Base-by-base conservation (phyloP, 1,140 invertebrate species). In the Rhyacophila brunnea region DNA sequence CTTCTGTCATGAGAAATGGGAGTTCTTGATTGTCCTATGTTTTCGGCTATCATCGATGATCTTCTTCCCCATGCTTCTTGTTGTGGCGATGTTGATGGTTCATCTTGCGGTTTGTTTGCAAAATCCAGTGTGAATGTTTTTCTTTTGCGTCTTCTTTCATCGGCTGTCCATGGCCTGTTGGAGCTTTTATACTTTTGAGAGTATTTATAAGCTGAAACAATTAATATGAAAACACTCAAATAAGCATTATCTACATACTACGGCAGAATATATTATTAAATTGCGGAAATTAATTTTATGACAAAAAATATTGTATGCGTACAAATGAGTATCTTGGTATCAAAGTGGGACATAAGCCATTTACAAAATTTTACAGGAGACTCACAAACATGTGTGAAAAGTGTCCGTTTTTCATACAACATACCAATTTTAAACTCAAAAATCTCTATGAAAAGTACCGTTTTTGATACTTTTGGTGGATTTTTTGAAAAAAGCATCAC, bases 121-220 rank as follows among this genome's bases (percentile, higher is more conserved):
- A 88, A 85, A 60, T 89, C 86, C 46, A 89, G 74, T 20, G 83
- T 87, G 67, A 88, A 86, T n/a, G 79, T 80, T 70, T 83, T 87
- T 70, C 84, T 86, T 64, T 81, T 80, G 56, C 82, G 77, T 58
- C 80, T 77, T 67, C 83, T 81, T 42, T 88, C 85, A 46, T 88
- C 86, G 19, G 84, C 81, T 17, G 81, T 79, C 84, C 85, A 88
- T 2, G 70, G 66, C 64, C 75, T 71, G 54, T 58, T 70, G 14
- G 71, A 68, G 38, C 72, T 74, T 68, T 74, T 71, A 63, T 79
- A 79, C 67, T 74, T 77, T 68, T 77, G 75, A 23, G 75, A 78
- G 68, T 79, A 76, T 53, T 77, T 79, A 48, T 79, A 80, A 11
- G 73, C 73, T 77, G 62, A 73, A 75, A 52, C 17, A 14, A 14